These are phyloP conservation scores for Cryptoleucopteryx plumbea DNA, from an alignment of 2,113 vertebrate species.

Conservation along the genomic window DNA sequence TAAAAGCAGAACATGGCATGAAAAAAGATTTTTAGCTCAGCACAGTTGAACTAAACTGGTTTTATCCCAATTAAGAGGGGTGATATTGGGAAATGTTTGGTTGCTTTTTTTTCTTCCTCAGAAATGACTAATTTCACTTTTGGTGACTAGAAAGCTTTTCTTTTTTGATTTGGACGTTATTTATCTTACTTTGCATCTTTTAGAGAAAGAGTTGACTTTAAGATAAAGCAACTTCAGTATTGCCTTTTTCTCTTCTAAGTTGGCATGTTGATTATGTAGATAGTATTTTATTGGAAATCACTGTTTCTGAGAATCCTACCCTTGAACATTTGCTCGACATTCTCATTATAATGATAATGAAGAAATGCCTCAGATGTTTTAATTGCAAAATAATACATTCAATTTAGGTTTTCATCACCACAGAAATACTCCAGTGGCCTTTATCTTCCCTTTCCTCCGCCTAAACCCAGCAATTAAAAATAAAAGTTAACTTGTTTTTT, in stretches of 20 bases:
- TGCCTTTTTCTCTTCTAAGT: neutral
- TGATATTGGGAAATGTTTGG: neutral
- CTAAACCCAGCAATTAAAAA: neutral
- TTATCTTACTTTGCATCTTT: neutral
- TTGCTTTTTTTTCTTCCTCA: neutral
- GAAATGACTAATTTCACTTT: neutral
- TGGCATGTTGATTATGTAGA: neutral
- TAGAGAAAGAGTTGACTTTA: neutral
- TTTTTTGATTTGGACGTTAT: neutral
- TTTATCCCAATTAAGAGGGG: neutral
- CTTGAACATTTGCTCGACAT: neutral
- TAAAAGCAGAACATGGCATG: neutral
- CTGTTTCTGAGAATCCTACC: neutral
- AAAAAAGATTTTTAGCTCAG: slow-evolving; percentile 21
- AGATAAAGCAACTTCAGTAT: neutral
- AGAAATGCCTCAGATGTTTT: neutral
- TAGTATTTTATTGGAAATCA: neutral
- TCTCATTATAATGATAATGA: neutral
- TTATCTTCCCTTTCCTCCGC: neutral
- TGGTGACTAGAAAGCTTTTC: neutral
- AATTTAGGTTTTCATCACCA: neutral
- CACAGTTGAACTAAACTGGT: neutral
- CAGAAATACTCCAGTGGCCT: neutral
- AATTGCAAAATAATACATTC: neutral
- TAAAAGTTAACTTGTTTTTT: neutral